Evolutionary conservation across 2,113 vertebrate species (phyloP).

Genomic region (Helogale parvula): DNA sequence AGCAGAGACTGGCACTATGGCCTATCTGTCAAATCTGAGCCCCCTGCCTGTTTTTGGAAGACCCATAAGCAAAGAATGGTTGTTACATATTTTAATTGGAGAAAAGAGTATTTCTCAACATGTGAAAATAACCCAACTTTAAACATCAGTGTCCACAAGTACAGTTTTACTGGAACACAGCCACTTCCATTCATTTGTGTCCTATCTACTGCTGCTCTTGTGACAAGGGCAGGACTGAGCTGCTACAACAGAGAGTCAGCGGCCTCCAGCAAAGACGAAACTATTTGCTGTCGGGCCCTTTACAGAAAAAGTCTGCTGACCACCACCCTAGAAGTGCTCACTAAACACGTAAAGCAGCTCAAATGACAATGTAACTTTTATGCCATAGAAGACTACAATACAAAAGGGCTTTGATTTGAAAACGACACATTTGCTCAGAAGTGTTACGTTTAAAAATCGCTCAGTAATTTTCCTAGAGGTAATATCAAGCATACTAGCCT

Average conservation of each 20-base stretch:
- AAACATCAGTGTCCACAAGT: background rate
- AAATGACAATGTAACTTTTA: background rate
- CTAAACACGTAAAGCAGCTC: background rate
- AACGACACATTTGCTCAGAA: background rate
- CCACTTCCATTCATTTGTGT: background rate
- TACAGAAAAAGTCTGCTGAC: background rate
- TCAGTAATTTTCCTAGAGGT: background rate
- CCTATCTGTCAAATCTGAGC: background rate
- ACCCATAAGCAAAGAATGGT: background rate
- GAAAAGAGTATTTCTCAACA: background rate
- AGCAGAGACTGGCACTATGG: background rate
- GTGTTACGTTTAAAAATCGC: background rate
- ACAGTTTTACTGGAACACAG: background rate
- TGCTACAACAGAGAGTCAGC: background rate
- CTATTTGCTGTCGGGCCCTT: background rate
- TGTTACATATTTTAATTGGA: background rate
- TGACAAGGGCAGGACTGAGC: background rate
- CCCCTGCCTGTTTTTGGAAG: background rate
- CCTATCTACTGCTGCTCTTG: background rate
- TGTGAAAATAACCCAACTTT: background rate
- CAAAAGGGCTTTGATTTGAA: background rate
- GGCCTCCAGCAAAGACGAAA: background rate
- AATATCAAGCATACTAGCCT: background rate
- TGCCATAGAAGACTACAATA: background rate
- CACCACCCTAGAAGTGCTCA: background rate